Evolutionary conservation across 2,113 vertebrate genomes (phyloP).

Genomic region (Sorex araneus): DNA sequence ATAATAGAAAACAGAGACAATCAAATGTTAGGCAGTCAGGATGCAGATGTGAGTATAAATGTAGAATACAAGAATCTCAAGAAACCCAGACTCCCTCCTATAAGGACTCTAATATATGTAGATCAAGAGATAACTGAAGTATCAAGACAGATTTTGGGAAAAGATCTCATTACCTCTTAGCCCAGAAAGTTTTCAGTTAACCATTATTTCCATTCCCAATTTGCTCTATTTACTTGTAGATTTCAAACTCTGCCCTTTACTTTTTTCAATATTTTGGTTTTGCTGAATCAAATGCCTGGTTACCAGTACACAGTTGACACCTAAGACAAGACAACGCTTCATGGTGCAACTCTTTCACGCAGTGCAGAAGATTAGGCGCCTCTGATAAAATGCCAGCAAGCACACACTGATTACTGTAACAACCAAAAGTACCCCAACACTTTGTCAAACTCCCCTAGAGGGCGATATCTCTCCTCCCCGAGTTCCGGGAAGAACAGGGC

Average conservation of each 20-base stretch:
- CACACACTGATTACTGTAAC: background rate
- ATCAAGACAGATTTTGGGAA: background rate
- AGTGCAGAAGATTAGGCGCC: background rate
- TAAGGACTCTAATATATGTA: background rate
- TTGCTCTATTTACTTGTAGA: conserved; percentile 3
- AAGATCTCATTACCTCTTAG: background rate
- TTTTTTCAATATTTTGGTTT: conserved; percentile 13
- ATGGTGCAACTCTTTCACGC: background rate
- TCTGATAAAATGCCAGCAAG: background rate
- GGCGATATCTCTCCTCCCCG: background rate
- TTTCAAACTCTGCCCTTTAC: background rate
- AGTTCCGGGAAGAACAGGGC: background rate
- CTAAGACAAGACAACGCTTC: conserved; percentile 32
- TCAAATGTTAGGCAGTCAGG: background rate
- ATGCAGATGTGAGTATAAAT: conserved; percentile 12
- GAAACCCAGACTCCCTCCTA: background rate
- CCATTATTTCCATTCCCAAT: background rate
- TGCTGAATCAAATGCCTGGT: background rate
- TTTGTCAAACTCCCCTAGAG: background rate
- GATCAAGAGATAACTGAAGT: background rate
- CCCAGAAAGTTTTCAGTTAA: conserved; percentile 2
- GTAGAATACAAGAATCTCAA: background rate
- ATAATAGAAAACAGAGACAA: background rate
- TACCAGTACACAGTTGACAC: background rate
- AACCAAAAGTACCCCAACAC: background rate